phyloP scores from a whole-genome alignment of 2,113 vertebrate genomes.

The Chrysemys picta region DNA sequence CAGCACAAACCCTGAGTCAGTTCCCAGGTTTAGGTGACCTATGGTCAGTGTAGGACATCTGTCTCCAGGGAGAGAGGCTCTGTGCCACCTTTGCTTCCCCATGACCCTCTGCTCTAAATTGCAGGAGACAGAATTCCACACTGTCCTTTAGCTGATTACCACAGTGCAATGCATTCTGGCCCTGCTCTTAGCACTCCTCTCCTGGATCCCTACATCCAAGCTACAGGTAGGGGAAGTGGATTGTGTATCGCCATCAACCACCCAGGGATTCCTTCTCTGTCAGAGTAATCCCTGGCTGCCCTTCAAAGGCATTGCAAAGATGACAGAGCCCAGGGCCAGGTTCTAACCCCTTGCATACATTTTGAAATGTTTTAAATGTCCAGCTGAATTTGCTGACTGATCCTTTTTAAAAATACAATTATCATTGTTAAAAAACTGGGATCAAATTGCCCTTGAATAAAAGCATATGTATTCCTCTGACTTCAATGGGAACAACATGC shows the following conservation, averaged over 20 bases:
- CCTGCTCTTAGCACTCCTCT: background rate
- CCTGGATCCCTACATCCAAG: background rate
- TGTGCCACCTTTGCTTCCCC: background rate
- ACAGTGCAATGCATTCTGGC: fast-evolving
- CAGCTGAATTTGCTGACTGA: background rate
- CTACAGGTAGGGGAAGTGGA: background rate
- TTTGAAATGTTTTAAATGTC: background rate
- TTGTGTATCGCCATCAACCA: background rate
- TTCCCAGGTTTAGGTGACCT: background rate
- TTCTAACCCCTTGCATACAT: background rate
- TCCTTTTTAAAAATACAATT: background rate
- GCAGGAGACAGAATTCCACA: background rate
- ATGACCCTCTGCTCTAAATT: background rate
- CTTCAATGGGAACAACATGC: background rate
- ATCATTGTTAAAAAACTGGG: background rate
- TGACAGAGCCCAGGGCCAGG: background rate
- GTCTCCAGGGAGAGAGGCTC: background rate
- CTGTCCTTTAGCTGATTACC: background rate
- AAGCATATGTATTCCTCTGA: background rate
- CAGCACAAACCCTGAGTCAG: background rate
- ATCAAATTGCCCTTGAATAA: background rate
- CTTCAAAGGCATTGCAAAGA: background rate
- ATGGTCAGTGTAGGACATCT: background rate
- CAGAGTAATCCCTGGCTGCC: background rate
- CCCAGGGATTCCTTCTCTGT: background rate